Base-by-base conservation (phyloP, 2,797 vertebrate genomes). In the Enteromius argenteus region DNA sequence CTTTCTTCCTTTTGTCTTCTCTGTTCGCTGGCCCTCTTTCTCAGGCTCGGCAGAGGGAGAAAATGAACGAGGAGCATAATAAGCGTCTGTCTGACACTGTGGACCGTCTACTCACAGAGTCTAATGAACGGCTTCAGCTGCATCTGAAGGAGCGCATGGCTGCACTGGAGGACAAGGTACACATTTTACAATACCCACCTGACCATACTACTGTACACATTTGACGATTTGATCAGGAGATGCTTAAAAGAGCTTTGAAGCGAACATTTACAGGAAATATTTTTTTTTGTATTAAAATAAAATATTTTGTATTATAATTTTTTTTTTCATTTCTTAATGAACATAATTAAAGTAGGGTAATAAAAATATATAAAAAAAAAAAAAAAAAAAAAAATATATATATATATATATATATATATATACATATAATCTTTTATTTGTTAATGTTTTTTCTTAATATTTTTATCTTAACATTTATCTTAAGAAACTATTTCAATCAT, bases 1-100 rank as follows among this genome's bases (percentile, higher is more conserved):
- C 23, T 64, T 56, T 66, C 21, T 58, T 64, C n/a, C 17, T 17
- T 42, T 44, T 32, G 17, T 71, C 15, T 77, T n/a, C 46, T 68
- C 13, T 69, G 23, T 74, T 64, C 6, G 2, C 37, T 46, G 53
- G 66, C 27, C 46, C 68, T 80, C 56, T 44, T 15, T 82, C 42
- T 58, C 91, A 96, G 97, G 98, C 97, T 85, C 97, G 97, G 39
- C 97, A 99, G 92, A 89, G 97, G 81, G 97, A 99, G 93, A 98
- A 98, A 94, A 99, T 99, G 98, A 99, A 99, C 0, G 98, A 99
- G 90, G 98, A 99, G 88, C 97, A 99, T 91, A 98, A 98, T 94
- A 98, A 97, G 91, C 91, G 97, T 39, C 93, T 99, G 86, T 99
- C 98, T 0, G 97, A 98, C 94, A 99, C 97, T 0, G 97, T 99